Evolutionary conservation across 2,113 vertebrate genomes (phyloP), one percentile per base, ranked within the genome.

Genomic region (Hyperoodon ampullatus): DNA sequence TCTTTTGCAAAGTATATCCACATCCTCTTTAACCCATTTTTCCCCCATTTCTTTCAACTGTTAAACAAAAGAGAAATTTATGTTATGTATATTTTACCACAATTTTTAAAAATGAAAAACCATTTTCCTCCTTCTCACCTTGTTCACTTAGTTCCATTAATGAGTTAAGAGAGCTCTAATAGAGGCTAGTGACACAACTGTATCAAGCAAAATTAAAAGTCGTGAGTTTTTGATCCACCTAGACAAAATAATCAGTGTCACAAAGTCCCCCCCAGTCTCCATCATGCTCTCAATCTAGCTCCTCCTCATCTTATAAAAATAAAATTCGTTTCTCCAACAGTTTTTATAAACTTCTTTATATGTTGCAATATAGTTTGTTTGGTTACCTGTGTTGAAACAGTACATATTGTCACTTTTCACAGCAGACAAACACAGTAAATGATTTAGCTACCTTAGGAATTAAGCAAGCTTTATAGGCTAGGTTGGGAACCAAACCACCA

Each of bases 191-290:
- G 21, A 96, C 66, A 61, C 11, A 83, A 65, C 2, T 55, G 2
- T 70, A 84, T 92, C 72, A 96, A 74, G 53, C 60, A 96, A 75
- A 94, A 84, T 85, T 50, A 60, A 55, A 68, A 90, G 35, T 65
- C 42, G 2, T 75, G 84, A 74, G 30, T 74, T 93, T 86, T 95
- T 71, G 77, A 61, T 39, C 11, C 55, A 91, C 30, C 35, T 75
- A 74, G 35, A 84, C 15, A 94, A 89, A 95, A 95, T n/a, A 72
- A 94, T 74, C 35, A 87, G 21, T 65, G 42, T 93, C 70, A 74
- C 26, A 86, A 18, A 91, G 33, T 55, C 33, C 35, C 58, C 33
- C 53, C 93, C 53, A 90, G 78, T 71, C 58, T 95, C 60, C 80
- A 14, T 58, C 58, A 93, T 26, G 78, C 14, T 84, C 61, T 89